Evolutionary conservation across 2,888 invertebrate species (phyloP).

Genomic region (Epiblema foenella): DNA sequence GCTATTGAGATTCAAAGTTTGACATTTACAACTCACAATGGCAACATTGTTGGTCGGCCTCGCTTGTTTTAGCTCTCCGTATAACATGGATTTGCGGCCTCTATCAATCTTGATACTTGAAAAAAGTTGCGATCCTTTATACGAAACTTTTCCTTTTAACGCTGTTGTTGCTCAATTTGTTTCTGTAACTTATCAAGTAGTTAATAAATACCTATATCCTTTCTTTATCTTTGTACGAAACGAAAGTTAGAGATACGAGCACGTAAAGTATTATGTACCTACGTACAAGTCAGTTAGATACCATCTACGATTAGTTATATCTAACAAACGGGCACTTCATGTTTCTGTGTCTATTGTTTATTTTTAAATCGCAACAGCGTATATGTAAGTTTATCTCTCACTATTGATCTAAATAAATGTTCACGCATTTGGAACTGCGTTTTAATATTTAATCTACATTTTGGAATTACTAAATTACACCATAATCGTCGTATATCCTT

Average conservation of each 20-base stretch:
- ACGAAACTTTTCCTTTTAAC: slow-evolving; percentile 30
- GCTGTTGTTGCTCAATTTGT: slow-evolving; percentile 25
- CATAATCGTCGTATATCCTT: not conserved
- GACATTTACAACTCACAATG: slow-evolving; percentile 38
- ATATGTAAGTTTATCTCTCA: no score
- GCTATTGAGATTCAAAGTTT: slow-evolving; percentile 43
- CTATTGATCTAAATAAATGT: no score
- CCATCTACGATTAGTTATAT: no score
- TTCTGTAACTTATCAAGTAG: slow-evolving; percentile 15
- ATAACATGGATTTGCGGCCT: slow-evolving; percentile 35
- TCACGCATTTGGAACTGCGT: no score
- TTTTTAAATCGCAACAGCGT: no score
- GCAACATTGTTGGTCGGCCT: slow-evolving; percentile 33
- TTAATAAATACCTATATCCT: not conserved
- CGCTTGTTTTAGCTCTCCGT: slow-evolving; percentile 26
- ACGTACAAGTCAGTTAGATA: no score
- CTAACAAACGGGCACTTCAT: no score
- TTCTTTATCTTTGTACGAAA: not conserved
- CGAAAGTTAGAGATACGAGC: not conserved
- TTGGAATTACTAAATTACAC: not conserved
- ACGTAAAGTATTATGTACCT: not conserved
- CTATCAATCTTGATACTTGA: slow-evolving; percentile 40
- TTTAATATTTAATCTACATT: not conserved
- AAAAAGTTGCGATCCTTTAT: slow-evolving; percentile 31
- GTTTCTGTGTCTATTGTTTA: no score